Evolutionary conservation across 2,797 vertebrate species (phyloP).

Genomic region (Netta rufina): DNA sequence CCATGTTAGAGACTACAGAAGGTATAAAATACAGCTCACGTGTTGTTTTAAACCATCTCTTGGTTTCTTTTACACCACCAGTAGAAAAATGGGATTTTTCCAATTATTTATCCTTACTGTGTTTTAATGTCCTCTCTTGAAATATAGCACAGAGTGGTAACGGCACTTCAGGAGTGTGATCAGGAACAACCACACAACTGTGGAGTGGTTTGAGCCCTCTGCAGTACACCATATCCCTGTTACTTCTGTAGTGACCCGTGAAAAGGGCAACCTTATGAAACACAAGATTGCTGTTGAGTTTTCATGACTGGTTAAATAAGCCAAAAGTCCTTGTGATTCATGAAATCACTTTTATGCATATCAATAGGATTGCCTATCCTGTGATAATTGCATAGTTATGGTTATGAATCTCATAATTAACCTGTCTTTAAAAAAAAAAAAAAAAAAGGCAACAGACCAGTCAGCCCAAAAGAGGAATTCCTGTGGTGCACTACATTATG

Average conservation of each 20-base stretch:
- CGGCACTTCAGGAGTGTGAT: not conserved
- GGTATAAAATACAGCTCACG: not conserved
- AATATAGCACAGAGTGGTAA: not conserved
- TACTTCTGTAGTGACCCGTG: not conserved
- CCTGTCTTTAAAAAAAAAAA: not conserved
- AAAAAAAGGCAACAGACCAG: not conserved
- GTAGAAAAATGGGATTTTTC: not conserved
- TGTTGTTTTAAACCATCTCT: not conserved
- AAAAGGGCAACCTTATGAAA: not conserved
- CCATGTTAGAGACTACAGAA: not conserved
- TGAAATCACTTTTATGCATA: not conserved
- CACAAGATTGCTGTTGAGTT: not conserved
- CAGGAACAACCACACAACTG: not conserved
- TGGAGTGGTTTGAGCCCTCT: not conserved
- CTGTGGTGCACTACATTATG: conserved; percentile 9
- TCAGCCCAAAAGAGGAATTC: not conserved
- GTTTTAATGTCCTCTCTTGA: not conserved
- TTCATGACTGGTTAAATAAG: not conserved
- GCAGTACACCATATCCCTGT: not conserved
- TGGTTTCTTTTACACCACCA: not conserved
- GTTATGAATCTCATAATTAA: not conserved
- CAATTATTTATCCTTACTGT: not conserved
- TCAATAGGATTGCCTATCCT: not conserved
- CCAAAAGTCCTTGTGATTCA: not conserved
- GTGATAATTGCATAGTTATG: not conserved